Conservation (phyloP, 1,140 invertebrate genomes). For the Drosophila takahashii region DNA sequence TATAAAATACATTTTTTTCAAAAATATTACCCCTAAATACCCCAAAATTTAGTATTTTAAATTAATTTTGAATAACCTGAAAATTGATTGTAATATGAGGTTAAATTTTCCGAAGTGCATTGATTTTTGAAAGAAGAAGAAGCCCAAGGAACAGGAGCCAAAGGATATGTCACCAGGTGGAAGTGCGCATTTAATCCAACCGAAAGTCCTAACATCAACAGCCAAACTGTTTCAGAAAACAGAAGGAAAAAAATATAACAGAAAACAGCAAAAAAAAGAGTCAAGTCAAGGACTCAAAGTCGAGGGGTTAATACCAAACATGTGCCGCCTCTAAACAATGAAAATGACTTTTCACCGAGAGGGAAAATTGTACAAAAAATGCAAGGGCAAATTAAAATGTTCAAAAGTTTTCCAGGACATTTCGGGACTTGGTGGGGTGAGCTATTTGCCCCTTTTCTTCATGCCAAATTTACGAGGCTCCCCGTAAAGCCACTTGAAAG, state of each 20-base stretch:
- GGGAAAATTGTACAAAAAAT: conserved; percentile 5
- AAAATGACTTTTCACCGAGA: conserved; percentile 68
- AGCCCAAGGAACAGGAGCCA: conserved; percentile 12
- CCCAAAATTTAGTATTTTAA: no score
- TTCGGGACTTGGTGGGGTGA: not conserved
- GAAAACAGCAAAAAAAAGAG: not conserved
- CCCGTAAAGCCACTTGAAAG: conserved; percentile 18
- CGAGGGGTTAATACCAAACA: conserved; percentile 46
- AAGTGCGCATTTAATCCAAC: conserved; percentile 79
- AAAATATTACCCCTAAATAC: no score
- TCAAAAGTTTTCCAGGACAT: conserved; percentile 32
- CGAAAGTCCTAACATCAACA: conserved; percentile 81
- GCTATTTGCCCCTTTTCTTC: conserved; percentile 20
- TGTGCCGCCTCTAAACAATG: conserved; percentile 68
- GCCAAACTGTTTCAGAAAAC: conserved; percentile 21
- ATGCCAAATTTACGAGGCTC: conserved; percentile 22
- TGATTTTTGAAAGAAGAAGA: conserved; percentile 9
- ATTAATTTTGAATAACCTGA: no score
- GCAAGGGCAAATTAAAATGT: conserved; percentile 43
- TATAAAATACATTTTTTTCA: no score
- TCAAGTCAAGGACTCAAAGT: conserved; percentile 24
- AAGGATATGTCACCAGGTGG: conserved; percentile 78
- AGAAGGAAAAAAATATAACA: no score
- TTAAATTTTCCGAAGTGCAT: conserved; percentile 3
- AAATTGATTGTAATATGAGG: not conserved